Evolutionary conservation across 2,797 vertebrate genomes (phyloP).

Genomic region (Alectoris magna): DNA sequence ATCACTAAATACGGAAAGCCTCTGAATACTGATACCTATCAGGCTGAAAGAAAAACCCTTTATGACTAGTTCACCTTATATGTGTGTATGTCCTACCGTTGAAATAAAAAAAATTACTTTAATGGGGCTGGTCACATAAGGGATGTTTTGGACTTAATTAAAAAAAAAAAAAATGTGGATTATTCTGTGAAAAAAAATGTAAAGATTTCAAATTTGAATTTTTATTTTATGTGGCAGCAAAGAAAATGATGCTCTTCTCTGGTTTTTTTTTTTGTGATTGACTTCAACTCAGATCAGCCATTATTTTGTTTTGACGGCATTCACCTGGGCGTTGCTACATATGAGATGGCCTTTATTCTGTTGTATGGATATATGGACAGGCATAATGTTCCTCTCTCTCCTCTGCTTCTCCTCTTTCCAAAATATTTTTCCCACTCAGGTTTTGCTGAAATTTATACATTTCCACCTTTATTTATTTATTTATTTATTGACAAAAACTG

Average conservation of each 20-base stretch:
- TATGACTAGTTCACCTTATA: neutral
- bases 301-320: neutral
- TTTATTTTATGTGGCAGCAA: neutral
- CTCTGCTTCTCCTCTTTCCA: neutral
- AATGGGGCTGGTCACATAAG: neutral
- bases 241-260: neutral
- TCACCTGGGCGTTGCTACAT: neutral
- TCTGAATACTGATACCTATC: neutral
- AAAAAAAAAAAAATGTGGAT: neutral
- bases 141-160: neutral
- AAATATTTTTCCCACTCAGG: neutral
- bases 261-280: neutral
- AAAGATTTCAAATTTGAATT: neutral
- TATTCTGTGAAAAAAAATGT: neutral
- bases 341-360: neutral
- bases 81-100: neutral
- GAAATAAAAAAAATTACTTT: neutral
- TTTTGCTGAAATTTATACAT: neutral
- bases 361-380: neutral
- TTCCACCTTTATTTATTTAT: neutral
- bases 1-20: neutral
- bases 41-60: neutral
- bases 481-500: neutral
- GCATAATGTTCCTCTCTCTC: neutral
- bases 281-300: neutral